Evolutionary conservation across 1,140 invertebrate species (phyloP).

Genomic region (Drosophila lacteicornis): DNA sequence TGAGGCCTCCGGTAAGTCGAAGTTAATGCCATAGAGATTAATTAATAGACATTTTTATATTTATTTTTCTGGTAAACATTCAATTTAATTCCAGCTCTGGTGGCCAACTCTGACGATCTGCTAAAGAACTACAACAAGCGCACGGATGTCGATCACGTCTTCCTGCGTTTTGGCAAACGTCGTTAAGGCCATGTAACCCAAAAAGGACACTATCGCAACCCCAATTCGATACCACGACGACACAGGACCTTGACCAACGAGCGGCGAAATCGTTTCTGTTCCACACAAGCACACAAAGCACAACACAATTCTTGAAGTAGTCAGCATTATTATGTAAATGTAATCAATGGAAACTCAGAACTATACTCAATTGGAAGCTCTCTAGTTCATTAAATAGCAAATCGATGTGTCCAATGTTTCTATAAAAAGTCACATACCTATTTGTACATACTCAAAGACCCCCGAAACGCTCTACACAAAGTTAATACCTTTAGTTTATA

Average conservation of each 20-base stretch:
- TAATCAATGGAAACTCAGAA: conserved; percentile 42
- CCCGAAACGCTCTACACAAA: conserved; percentile 58
- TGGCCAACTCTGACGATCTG: conserved; percentile 76
- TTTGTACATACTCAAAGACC: conserved; percentile 64
- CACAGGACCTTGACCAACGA: conserved; percentile 49
- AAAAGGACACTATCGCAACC: neutral
- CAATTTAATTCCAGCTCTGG: conserved; percentile 53
- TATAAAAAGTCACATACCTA: conserved; percentile 43
- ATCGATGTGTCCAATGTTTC: conserved; percentile 55
- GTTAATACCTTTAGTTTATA: conserved; percentile 35
- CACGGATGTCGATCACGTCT: conserved; percentile 92
- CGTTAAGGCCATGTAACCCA: conserved; percentile 55
- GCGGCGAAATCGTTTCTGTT: conserved; percentile 53
- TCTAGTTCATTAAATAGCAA: conserved; percentile 72
- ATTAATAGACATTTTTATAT: neutral
- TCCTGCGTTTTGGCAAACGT: conserved; percentile 90
- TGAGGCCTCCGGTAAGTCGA: conserved; percentile 75
- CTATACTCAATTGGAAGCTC: conserved; percentile 71
- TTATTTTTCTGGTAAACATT: neutral
- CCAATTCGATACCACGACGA: conserved; percentile 14
- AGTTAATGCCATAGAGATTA: neutral
- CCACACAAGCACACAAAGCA: conserved; percentile 23
- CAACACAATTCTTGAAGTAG: conserved; percentile 52
- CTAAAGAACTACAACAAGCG: conserved; percentile 87
- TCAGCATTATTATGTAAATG: conserved; percentile 51